Percentiles rank a stretch among this genome's conserved stretches.
phyloP scores from a whole-genome alignment of 2,113 vertebrate species.

The Onychostoma macrolepis region DNA sequence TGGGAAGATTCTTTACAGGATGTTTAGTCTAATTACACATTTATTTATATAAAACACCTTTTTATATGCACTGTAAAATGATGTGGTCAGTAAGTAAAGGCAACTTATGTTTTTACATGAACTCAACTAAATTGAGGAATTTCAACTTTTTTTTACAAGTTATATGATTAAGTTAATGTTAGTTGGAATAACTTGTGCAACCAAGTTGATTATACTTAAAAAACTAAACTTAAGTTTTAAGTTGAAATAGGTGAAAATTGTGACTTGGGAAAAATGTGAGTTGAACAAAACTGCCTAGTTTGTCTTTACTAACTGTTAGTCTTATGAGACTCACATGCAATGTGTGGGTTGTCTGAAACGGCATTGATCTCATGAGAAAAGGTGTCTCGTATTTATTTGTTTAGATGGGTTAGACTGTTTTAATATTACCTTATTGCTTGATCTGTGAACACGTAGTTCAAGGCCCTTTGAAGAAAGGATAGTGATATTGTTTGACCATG shows the following conservation, averaged over 20 bases:
- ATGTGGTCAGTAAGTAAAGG: neutral
- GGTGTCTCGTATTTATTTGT: neutral
- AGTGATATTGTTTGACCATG: neutral
- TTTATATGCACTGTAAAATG: neutral
- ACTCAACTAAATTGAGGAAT: too few relatives aligned
- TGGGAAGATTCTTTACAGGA: conserved; percentile 30
- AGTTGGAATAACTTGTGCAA: too few relatives aligned
- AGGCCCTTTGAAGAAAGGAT: neutral
- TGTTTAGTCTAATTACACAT: neutral
- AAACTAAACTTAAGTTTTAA: too few relatives aligned
- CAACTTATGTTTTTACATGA: neutral
- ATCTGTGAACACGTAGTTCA: neutral
- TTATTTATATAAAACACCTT: neutral
- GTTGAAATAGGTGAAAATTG: too few relatives aligned
- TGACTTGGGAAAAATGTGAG: too few relatives aligned
- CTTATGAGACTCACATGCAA: conserved; percentile 2
- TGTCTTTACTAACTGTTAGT: neutral
- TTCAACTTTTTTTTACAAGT: too few relatives aligned
- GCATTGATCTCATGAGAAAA: neutral
- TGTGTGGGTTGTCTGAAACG: conserved; percentile 21
- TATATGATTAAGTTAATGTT: too few relatives aligned
- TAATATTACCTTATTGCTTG: too few relatives aligned
- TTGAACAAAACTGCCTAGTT: too few relatives aligned
- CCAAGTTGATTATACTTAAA: too few relatives aligned
- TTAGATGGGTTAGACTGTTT: neutral